A percentile compares a stretch with the other conserved stretches of the same genome.
phyloP scores from a whole-genome alignment of 2,113 vertebrate species.

The Rhinopomastus cyanomelas region DNA sequence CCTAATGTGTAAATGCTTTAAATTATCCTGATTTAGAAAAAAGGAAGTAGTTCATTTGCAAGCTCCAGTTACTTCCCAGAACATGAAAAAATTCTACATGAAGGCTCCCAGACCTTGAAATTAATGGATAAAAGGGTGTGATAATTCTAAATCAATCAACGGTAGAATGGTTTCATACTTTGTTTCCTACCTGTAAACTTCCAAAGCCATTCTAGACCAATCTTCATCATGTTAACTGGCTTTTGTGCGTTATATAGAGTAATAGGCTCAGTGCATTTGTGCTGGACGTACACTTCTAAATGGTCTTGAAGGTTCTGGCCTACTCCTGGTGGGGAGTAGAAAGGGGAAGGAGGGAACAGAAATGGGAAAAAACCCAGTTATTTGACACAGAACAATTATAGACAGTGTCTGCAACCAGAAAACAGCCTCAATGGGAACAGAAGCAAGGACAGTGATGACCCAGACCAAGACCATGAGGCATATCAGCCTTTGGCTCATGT shows the following conservation, averaged over 20 bases:
- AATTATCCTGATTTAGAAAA: not conserved
- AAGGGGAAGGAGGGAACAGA: not conserved
- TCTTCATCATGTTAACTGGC: conserved; percentile 84
- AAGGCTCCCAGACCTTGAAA: not conserved
- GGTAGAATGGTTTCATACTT: not conserved
- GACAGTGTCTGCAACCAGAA: not conserved
- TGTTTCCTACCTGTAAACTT: conserved; percentile 85
- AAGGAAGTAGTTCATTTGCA: not conserved
- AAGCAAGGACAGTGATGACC: not conserved
- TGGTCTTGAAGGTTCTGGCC: conserved; percentile 97
- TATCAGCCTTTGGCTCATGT: not conserved
- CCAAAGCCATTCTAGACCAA: conserved; percentile 92
- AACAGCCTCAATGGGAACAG: not conserved
- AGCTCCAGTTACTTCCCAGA: not conserved
- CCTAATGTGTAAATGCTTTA: not conserved
- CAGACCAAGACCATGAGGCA: not conserved
- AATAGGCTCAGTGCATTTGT: conserved; percentile 87
- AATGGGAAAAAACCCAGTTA: not conserved
- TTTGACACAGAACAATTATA: not conserved
- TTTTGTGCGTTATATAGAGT: conserved; percentile 90
- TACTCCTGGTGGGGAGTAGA: conserved; percentile 77
- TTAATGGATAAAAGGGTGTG: not conserved
- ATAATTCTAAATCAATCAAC: not conserved
- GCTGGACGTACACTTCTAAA: conserved; percentile 93
- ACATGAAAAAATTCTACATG: not conserved